Base-by-base conservation (phyloP, 2,113 vertebrate genomes). In the Euleptes europaea region DNA sequence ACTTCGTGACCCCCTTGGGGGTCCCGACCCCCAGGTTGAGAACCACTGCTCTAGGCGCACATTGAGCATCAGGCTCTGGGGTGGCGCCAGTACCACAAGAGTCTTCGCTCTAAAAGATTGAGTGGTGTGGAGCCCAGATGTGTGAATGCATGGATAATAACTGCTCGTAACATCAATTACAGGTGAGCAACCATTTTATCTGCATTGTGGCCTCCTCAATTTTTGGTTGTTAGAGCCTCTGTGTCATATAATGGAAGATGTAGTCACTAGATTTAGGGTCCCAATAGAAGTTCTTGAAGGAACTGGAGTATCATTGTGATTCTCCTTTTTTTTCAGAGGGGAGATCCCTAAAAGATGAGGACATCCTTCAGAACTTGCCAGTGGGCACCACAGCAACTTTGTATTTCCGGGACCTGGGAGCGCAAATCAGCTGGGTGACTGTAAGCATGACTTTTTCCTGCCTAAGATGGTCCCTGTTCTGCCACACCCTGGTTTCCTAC, bases 371-470 rank as follows among this genome's bases (percentile, higher is more conserved):
- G 94, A 96, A 97, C 88, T 97, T 99, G 31, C 98, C 98, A 0
- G 98, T 99, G 91, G 98, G 98, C 91, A 99, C 98, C 90, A 99
- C 98, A 0, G 98, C 98, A 66, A 99, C 98, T 0, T 96, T 99
- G 78, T 99, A 98, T 95, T 99, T 99, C 95, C 97, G 97, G 72
- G 98, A 99, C 93, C 96, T 99, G 89, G 98, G 98, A 33, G 97
- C 98, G 0, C 98, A 99, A 95, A 98, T 99, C 95, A 98, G 98
- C 97, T 99, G 98, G 98, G 98, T 98, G 91, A 99, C 98, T 65
- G 98, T 99, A 92, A 97, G 96, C 94, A 57, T 49, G n/a, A 26
- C n/a, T 31, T 44, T 26, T 63, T 33, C 33, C 49, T 49, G 21
- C 26, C 33, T 5, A 38, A 65, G 12, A 44, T 1, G 5, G 13